Evolutionary conservation across 2,113 vertebrate genomes (phyloP), one percentile per base, ranked within the genome.

Genomic region (Cygnus atratus): DNA sequence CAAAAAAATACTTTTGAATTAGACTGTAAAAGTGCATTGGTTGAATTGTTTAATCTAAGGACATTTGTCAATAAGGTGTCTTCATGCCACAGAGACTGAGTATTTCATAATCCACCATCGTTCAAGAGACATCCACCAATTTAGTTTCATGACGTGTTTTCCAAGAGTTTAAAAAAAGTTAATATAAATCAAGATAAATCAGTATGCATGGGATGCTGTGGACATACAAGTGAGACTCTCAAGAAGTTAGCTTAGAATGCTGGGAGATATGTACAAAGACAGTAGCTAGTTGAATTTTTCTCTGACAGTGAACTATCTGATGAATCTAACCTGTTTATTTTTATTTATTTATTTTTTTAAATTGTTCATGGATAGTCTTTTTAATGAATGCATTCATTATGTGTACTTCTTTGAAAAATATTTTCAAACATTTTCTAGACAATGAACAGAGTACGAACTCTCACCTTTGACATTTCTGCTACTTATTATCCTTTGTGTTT

Each of bases 101-200:
- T 39, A 33, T 65, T 78, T 72, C 4, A 13, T 31, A 66, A 48
- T 22, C 7, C 7, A 19, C 2, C 0, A 31, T 41, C 77, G 17
- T 59, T 78, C 24, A 78, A 71, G 61, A 58, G 15, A 19, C 1
- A 87, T 2, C 9, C 58, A 13, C 1, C 3, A 61, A 5, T 1
- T 55, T 62, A 46, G 4, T 24, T 78, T 9, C 5, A 67, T 71
- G 26, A 48, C 41, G 1, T 70, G 26, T 8, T 89, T 67, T 87
- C 16, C 19, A 55, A 44, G 39, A 33, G 3, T 29, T 28, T 12
- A 57, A 67, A 50, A 17, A 63, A 11, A 16, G 2, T 5, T 33
- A 44, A 54, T 7, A 59, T 21, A 48, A 52, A 1, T 0, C 3
- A 55, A 54, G 5, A 13, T 12, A 2, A 19, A 52, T 22, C 12